These are phyloP conservation scores for Oenanthe oenanthe DNA, from an alignment of 2,113 vertebrate species.

Conservation along the genomic window DNA sequence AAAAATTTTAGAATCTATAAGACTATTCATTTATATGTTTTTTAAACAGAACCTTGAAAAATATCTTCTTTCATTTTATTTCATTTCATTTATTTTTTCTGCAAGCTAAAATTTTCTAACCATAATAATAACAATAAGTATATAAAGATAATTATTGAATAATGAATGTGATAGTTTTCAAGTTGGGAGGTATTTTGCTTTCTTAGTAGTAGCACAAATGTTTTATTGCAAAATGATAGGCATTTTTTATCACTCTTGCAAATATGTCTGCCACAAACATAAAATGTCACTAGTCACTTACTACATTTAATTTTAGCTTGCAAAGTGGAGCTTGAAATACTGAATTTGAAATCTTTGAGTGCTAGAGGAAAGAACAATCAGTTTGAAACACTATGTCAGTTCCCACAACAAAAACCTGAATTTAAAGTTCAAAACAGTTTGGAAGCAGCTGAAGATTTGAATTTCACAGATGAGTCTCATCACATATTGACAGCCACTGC, in stretches of 20 bases:
- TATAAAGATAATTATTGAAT: not conserved
- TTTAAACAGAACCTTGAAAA: not conserved
- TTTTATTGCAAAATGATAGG: not conserved
- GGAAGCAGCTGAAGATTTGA: not conserved
- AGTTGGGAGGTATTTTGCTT: not conserved
- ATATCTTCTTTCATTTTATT: not conserved
- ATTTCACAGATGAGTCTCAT: not conserved
- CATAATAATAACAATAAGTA: not conserved
- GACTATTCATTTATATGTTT: not conserved
- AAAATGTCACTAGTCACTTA: not conserved
- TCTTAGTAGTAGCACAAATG: not conserved
- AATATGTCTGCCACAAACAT: not conserved
- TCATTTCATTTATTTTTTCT: not conserved
- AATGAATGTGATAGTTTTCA: not conserved
- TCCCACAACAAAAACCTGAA: not conserved
- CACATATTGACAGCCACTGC: not conserved
- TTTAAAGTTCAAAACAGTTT: not conserved
- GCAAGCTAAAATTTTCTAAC: not conserved
- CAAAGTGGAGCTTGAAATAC: not conserved
- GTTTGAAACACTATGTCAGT: not conserved
- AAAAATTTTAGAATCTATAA: rapidly evolving
- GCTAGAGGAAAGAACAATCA: not conserved
- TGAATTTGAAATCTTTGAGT: not conserved
- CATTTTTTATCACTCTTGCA: not conserved
- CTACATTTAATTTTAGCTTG: not conserved